These are phyloP conservation scores for Conopomorpha cramerella DNA, from an alignment of 1,140 invertebrate genomes.

Conservation along the genomic window DNA sequence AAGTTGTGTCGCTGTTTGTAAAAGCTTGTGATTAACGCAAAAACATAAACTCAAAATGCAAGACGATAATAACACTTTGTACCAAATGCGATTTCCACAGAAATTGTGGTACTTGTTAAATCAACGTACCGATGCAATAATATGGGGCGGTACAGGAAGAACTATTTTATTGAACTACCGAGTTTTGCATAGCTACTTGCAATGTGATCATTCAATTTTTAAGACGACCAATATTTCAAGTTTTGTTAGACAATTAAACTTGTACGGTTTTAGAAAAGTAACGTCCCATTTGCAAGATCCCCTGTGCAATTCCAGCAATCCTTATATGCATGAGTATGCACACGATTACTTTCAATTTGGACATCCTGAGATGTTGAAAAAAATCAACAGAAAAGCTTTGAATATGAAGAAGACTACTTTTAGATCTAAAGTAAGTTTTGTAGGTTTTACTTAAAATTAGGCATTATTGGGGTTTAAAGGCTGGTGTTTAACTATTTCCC, in stretches of 20 bases:
- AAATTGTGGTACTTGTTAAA: conserved; percentile 67
- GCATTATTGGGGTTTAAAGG: too few relatives aligned
- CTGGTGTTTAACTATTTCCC: too few relatives aligned
- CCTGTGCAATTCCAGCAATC: conserved; percentile 58
- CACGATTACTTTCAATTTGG: conserved; percentile 62
- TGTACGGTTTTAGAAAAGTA: conserved; percentile 68
- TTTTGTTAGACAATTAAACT: conserved; percentile 65
- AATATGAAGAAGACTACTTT: conserved; percentile 40
- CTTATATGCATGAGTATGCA: conserved; percentile 64
- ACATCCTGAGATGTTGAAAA: conserved; percentile 55
- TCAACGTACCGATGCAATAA: conserved; percentile 57
- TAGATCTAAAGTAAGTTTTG: conserved; percentile 28
- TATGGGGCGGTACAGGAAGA: conserved; percentile 58
- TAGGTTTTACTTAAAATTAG: too few relatives aligned
- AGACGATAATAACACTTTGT: conserved; percentile 47
- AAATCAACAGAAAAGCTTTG: conserved; percentile 61
- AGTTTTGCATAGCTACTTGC: conserved; percentile 59
- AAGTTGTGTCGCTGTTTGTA: too few relatives aligned
- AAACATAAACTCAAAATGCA: conserved; percentile 35
- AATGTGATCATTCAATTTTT: conserved; percentile 59
- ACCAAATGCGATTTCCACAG: conserved; percentile 65
- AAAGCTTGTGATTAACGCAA: conserved; percentile 5
- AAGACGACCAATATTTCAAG: conserved; percentile 67
- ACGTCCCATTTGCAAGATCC: conserved; percentile 63
- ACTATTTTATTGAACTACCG: conserved; percentile 64